Evolutionary conservation across 2,113 vertebrate species (phyloP).

Genomic region (Pristiophorus japonicus): DNA sequence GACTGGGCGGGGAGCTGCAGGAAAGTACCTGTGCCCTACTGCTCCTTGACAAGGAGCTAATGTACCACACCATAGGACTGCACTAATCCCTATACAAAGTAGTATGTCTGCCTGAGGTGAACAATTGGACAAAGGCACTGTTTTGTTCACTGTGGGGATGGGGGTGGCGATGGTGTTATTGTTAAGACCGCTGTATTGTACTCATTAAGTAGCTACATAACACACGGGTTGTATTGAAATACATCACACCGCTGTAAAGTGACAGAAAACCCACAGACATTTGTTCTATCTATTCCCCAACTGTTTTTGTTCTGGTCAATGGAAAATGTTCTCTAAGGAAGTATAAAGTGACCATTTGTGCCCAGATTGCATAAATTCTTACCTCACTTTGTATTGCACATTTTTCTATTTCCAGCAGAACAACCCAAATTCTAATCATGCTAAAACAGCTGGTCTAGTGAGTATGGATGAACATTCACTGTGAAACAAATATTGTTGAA

Average conservation of each 20-base stretch:
- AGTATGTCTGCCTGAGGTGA: slow-evolving; percentile 18
- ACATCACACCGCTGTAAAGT: not conserved
- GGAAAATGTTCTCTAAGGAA: not conserved
- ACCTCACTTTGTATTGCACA: not conserved
- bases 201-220: slow-evolving; percentile 21
- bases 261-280: not conserved
- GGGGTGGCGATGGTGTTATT: not conserved
- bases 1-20: slow-evolving; percentile 16
- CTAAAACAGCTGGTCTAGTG: not conserved
- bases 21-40: not conserved
- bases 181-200: slow-evolving; percentile 4
- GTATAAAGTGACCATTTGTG: not conserved
- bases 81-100: not conserved
- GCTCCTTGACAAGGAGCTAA: slow-evolving; percentile 12
- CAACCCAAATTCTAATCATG: not conserved
- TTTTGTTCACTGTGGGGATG: not conserved
- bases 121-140: not conserved
- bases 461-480: not conserved
- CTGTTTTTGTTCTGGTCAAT: not conserved
- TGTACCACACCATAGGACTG: not conserved
- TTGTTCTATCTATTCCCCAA: not conserved
- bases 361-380: not conserved
- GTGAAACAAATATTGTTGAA: not conserved
- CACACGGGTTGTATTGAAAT: not conserved
- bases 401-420: not conserved